phyloP scores from a whole-genome alignment of 2,888 invertebrate species.

The Mimas tiliae region DNA sequence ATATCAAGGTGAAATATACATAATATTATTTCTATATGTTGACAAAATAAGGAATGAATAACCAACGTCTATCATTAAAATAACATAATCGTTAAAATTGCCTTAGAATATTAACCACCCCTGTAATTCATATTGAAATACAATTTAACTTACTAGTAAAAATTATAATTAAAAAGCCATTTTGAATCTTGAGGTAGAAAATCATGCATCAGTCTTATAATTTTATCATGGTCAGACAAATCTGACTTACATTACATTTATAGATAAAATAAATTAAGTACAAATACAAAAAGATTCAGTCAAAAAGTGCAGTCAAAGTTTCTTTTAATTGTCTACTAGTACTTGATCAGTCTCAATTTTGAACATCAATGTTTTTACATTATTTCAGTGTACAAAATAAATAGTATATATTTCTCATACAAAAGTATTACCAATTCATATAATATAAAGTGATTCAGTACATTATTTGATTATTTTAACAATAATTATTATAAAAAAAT shows the following conservation, averaged over 20 bases:
- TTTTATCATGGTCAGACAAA: conserved; percentile 10
- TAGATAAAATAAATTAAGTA: conserved; percentile 16
- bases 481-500: background rate
- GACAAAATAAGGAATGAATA: background rate
- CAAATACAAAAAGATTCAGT: background rate
- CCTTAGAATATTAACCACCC: background rate
- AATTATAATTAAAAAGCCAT: background rate
- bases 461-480: background rate
- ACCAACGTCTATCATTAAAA: background rate
- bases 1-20: no score
- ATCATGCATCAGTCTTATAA: conserved; percentile 29
- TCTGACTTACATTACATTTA: conserved; percentile 7
- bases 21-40: no score
- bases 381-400: no score
- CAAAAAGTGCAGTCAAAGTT: background rate
- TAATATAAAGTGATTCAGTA: background rate
- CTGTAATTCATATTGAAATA: conserved; percentile 5
- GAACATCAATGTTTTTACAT: background rate
- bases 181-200: conserved; percentile 24
- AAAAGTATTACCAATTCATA: background rate
- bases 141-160: background rate
- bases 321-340: conserved; percentile 7
- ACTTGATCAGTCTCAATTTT: conserved; percentile 5
- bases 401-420: no score
- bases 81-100: background rate